A percentile compares a stretch with the other conserved stretches of the same genome.
These are phyloP conservation scores for Spea hammondii DNA, from an alignment of 2,797 vertebrate species.

Conservation along the genomic window DNA sequence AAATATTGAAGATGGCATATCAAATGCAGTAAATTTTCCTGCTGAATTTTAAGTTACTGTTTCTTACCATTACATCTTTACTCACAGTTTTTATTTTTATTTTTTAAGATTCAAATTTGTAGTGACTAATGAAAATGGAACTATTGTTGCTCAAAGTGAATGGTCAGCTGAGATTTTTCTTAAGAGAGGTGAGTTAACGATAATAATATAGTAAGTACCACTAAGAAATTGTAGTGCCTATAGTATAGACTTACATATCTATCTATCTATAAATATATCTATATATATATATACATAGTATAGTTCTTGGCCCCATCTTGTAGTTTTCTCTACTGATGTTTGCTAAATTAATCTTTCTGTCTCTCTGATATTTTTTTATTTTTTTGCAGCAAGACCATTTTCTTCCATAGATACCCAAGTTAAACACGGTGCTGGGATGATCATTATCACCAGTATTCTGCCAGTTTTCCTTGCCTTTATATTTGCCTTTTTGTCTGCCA, in stretches of 20 bases:
- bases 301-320: no score
- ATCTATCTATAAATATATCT: background rate
- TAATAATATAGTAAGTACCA: background rate
- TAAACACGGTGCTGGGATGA: slow-evolving; percentile 42
- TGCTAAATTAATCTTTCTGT: no score
- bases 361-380: slow-evolving; percentile 8
- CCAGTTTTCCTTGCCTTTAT: slow-evolving; percentile 56
- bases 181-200: slow-evolving; percentile 5
- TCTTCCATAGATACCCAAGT: accelerated
- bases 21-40: no score
- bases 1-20: no score
- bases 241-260: no score
- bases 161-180: accelerated
- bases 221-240: no score
- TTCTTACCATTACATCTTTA: background rate
- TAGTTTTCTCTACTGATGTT: no score
- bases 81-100: background rate
- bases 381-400: background rate
- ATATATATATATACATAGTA: background rate
- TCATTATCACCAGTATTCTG: slow-evolving; percentile 56
- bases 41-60: background rate
- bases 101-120: background rate
- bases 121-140: background rate
- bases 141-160: background rate
- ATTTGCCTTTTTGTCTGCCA: slow-evolving; percentile 48